phyloP scores from a whole-genome alignment of 2,797 vertebrate genomes.

The Pagetopsis macropterus region DNA sequence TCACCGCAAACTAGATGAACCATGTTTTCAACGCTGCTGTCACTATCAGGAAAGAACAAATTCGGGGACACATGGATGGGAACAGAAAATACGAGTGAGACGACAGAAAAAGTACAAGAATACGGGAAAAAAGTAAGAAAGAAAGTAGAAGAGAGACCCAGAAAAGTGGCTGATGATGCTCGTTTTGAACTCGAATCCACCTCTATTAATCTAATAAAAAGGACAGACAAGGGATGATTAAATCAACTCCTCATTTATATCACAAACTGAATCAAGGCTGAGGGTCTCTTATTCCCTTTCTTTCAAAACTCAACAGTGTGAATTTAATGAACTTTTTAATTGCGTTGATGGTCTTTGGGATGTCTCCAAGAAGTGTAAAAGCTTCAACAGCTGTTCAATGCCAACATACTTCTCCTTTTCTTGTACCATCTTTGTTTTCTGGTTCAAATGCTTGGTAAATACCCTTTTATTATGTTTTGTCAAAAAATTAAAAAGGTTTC shows the following conservation, averaged over 20 bases:
- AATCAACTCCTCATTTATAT: conserved; percentile 48
- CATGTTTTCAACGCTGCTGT: conserved; percentile 39
- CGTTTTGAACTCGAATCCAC: conserved; percentile 26
- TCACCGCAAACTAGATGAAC: conserved; percentile 50
- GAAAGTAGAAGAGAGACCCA: background rate
- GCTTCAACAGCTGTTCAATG: background rate
- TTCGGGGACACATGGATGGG: background rate
- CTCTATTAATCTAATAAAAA: conserved; percentile 36
- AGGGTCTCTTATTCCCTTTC: conserved; percentile 34
- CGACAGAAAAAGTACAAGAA: background rate
- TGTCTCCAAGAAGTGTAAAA: conserved; percentile 6
- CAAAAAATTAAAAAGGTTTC: conserved; percentile 16
- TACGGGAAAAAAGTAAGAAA: background rate
- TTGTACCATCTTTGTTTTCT: background rate
- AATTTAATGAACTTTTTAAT: conserved; percentile 42
- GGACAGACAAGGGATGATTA: conserved; percentile 34
- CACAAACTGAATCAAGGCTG: conserved; percentile 42
- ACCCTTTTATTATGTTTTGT: conserved; percentile 8
- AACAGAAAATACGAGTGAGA: background rate
- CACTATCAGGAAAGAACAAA: conserved; percentile 39
- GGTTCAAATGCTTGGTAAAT: background rate
- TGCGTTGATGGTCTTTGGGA: conserved; percentile 8
- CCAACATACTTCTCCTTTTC: background rate
- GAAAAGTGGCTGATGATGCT: conserved; percentile 6
- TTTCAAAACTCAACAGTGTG: conserved; percentile 27